phyloP scores from a whole-genome alignment of 2,888 invertebrate species.

The Nymphalis polychloros region DNA sequence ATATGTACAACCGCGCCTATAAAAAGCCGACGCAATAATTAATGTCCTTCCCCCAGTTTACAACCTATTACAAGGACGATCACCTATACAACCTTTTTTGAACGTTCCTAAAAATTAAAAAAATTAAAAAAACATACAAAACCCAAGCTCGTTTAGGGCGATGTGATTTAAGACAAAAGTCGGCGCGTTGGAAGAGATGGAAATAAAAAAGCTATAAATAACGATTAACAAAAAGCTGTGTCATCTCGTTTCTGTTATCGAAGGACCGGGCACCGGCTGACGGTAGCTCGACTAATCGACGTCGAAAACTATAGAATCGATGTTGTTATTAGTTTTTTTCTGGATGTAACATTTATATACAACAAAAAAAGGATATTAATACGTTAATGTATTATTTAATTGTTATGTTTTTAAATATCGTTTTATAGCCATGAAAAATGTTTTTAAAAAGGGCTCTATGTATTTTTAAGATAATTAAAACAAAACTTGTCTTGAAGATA shows the following conservation, averaged over 20 bases:
- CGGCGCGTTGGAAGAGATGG: constrained; percentile 55
- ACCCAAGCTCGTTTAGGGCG: constrained; percentile 47
- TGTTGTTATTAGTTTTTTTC: not conserved
- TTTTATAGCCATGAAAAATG: too few relatives aligned
- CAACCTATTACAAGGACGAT: constrained; percentile 31
- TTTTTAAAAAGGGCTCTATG: too few relatives aligned
- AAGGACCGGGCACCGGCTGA: constrained; percentile 45
- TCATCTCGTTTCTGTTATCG: constrained; percentile 77
- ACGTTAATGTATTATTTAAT: too few relatives aligned
- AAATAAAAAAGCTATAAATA: constrained; percentile 75
- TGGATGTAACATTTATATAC: too few relatives aligned
- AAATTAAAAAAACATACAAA: constrained; percentile 18
- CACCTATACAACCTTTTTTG: constrained; percentile 40
- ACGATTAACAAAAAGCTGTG: constrained; percentile 79
- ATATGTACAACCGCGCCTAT: not conserved
- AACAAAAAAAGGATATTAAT: too few relatives aligned
- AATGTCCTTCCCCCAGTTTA: constrained; percentile 24
- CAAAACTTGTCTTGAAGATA: too few relatives aligned
- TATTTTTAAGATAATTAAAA: too few relatives aligned
- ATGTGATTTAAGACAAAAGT: constrained; percentile 69
- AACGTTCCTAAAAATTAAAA: constrained; percentile 49
- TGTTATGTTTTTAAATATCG: too few relatives aligned
- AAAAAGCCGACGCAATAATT: constrained; percentile 25
- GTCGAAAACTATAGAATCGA: constrained; percentile 52
- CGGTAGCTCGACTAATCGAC: constrained; percentile 54